phyloP scores from a whole-genome alignment of 1,140 invertebrate species.

The Drosophila parabipectinata region DNA sequence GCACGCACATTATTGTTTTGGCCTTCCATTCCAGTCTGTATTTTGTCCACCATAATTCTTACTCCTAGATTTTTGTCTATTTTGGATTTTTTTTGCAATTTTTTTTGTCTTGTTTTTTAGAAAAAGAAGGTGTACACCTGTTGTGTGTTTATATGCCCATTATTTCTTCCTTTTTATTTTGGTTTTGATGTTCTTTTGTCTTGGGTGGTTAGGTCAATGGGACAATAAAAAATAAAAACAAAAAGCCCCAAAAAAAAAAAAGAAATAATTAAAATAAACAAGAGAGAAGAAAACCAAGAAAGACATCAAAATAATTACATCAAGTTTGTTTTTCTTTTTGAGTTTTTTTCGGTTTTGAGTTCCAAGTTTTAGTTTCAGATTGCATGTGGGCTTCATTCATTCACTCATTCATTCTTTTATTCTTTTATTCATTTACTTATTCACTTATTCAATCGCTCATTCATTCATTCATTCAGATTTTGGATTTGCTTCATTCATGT shows the following conservation, averaged over 20 bases:
- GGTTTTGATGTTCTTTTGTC: slow-evolving; percentile 59
- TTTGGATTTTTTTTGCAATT: neutral
- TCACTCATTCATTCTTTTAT: slow-evolving; percentile 31
- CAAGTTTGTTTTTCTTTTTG: slow-evolving; percentile 10
- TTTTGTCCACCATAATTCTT: slow-evolving; percentile 3
- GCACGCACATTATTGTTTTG: slow-evolving; percentile 28
- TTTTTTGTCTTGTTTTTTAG: neutral
- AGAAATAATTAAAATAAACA: slow-evolving; percentile 7
- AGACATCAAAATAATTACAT: slow-evolving; percentile 42
- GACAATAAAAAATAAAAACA: slow-evolving; percentile 69
- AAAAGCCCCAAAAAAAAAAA: slow-evolving; percentile 31
- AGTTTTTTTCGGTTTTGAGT: slow-evolving; percentile 13
- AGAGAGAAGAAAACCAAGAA: slow-evolving; percentile 18
- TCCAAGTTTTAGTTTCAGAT: slow-evolving; percentile 13
- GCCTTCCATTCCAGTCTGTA: slow-evolving; percentile 2
- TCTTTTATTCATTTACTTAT: slow-evolving; percentile 24
- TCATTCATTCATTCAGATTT: slow-evolving; percentile 46
- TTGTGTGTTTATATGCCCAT: slow-evolving; percentile 9
- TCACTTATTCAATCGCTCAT: slow-evolving; percentile 9
- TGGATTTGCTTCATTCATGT: slow-evolving; percentile 1
- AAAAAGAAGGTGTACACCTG: slow-evolving; percentile 23
- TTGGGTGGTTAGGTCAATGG: slow-evolving; percentile 78
- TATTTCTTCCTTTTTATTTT: slow-evolving; percentile 61
- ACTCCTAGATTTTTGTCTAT: neutral
- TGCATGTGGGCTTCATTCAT: slow-evolving; percentile 53